Percentiles rank a stretch among this genome's conserved stretches.
phyloP scores from a whole-genome alignment of 2,888 invertebrate genomes.

The Falcaria lacertinaria region DNA sequence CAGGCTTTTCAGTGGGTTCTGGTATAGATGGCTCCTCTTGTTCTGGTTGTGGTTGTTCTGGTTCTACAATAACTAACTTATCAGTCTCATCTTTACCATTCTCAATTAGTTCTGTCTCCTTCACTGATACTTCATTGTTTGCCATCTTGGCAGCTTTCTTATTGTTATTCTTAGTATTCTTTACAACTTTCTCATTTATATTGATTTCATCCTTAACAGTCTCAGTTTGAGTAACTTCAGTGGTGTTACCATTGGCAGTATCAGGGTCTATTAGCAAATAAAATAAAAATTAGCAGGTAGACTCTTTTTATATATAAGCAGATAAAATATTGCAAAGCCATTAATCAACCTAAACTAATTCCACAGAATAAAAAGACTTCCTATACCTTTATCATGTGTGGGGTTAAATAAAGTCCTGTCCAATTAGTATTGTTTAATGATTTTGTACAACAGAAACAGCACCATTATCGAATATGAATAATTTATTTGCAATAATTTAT shows the following conservation, averaged over 20 bases:
- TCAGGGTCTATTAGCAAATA: slow-evolving; percentile 51
- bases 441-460: no score
- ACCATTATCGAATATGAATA: no score
- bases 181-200: slow-evolving; percentile 66
- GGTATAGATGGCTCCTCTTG: slow-evolving; percentile 28
- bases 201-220: slow-evolving; percentile 62
- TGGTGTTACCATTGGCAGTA: slow-evolving; percentile 63
- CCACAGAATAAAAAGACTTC: no score
- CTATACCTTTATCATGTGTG: no score
- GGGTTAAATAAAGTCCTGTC: no score
- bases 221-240: slow-evolving; percentile 50
- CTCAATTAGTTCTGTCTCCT: slow-evolving; percentile 57
- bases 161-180: slow-evolving; percentile 54
- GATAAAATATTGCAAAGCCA: no score
- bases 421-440: no score
- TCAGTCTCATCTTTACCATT: slow-evolving; percentile 76
- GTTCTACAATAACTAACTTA: slow-evolving; percentile 59
- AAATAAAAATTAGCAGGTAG: background rate
- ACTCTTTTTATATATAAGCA: no score
- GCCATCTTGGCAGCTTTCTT: slow-evolving; percentile 19
- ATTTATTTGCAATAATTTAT: no score
- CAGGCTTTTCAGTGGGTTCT: slow-evolving; percentile 14
- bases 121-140: slow-evolving; percentile 36
- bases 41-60: slow-evolving; percentile 28
- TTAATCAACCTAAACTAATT: no score